These are phyloP conservation scores for Drosophila virilis DNA, from an alignment of 1,140 invertebrate genomes.

Conservation along the genomic window DNA sequence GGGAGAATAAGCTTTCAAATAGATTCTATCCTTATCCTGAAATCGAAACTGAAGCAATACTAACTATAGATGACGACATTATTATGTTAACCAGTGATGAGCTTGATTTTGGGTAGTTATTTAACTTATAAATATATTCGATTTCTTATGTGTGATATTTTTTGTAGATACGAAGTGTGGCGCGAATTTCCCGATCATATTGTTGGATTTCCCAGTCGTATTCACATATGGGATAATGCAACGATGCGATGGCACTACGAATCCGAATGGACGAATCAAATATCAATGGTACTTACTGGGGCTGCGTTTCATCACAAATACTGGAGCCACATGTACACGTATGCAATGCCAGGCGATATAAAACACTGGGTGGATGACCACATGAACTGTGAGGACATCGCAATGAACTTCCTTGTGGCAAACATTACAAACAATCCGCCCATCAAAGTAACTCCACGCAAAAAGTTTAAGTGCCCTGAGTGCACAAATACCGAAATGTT, in stretches of 20 bases:
- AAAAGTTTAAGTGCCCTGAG: conserved; percentile 98
- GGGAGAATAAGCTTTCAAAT: conserved; percentile 96
- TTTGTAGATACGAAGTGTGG: conserved; percentile 91
- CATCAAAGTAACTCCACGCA: conserved; percentile 98
- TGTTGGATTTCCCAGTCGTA: conserved; percentile 95
- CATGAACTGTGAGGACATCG: conserved; percentile 98
- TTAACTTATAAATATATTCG: background rate
- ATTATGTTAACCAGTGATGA: conserved; percentile 97
- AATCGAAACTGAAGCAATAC: conserved; percentile 96
- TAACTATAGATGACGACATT: conserved; percentile 97
- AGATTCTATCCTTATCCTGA: conserved; percentile 96
- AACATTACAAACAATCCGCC: conserved; percentile 96
- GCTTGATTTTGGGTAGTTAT: conserved; percentile 92
- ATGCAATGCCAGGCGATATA: conserved; percentile 91
- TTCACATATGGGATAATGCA: conserved; percentile 95
- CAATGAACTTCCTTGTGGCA: conserved; percentile 96
- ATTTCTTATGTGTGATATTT: background rate
- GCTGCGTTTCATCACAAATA: conserved; percentile 97
- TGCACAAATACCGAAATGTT: conserved; percentile 97
- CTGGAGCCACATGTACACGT: conserved; percentile 96
- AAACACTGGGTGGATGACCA: conserved; percentile 94
- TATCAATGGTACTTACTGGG: conserved; percentile 96
- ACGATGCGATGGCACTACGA: conserved; percentile 94
- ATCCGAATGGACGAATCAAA: conserved; percentile 97
- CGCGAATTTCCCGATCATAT: conserved; percentile 96